Percentiles rank a stretch among this genome's conserved stretches.
These are phyloP conservation scores for Patella vulgata DNA, from an alignment of 1,140 invertebrate genomes.

Conservation along the genomic window DNA sequence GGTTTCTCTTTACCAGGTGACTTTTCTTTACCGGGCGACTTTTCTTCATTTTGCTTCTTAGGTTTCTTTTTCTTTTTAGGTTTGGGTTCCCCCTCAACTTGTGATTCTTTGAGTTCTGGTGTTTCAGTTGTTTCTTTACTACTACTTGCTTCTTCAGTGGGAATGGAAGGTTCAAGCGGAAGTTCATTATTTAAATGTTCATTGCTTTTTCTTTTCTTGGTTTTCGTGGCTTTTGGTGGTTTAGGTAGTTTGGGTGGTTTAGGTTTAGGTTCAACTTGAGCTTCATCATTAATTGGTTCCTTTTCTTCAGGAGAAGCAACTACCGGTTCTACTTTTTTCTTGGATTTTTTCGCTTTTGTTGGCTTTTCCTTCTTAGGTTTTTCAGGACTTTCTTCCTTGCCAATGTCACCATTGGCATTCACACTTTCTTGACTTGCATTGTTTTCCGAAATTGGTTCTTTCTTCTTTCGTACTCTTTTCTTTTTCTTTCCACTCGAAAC, in stretches of 20 bases:
- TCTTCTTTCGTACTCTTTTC: conserved; percentile 11
- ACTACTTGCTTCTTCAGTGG: conserved; percentile 5
- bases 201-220: conserved; percentile 17
- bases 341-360: conserved; percentile 12
- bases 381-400: not conserved
- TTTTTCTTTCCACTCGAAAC: conserved; percentile 5
- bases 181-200: too few species aligned
- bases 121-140: not conserved
- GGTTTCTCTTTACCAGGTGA: not conserved
- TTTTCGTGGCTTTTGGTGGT: conserved; percentile 13
- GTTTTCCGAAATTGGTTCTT: conserved; percentile 6
- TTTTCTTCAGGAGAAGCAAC: conserved; percentile 4
- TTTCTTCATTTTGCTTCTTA: conserved; percentile 31
- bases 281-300: conserved; percentile 1
- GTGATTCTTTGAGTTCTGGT: too few species aligned
- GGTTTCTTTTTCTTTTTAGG: conserved; percentile 21
- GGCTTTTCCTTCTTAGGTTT: conserved; percentile 8
- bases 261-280: conserved; percentile 9
- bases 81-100: conserved; percentile 1
- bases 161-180: too few species aligned
- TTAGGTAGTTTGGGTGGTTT: not conserved
- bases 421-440: not conserved
- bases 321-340: not conserved
- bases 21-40: conserved; percentile 20
- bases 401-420: conserved; percentile 2